A percentile compares a stretch with the other conserved stretches of the same genome.
These are phyloP conservation scores for Montipora foliosa DNA, from an alignment of 64 coral and sea anemone genomes.

Conservation along the genomic window DNA sequence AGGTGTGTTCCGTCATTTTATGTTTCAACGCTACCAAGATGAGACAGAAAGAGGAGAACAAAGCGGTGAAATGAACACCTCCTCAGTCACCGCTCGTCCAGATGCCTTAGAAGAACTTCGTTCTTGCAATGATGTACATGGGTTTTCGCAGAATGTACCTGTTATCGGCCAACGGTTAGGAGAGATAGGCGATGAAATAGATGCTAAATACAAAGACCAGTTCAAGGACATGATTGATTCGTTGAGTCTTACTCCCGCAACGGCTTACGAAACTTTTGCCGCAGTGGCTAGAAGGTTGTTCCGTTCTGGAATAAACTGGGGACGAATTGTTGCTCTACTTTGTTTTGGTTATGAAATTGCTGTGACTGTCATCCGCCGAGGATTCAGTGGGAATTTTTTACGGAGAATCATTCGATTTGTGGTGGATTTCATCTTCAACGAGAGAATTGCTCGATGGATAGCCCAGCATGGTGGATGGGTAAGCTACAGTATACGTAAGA, in stretches of 20 bases:
- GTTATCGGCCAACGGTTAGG: slow-evolving; percentile 89
- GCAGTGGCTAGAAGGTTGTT: slow-evolving; percentile 91
- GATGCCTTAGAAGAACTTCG: slow-evolving; percentile 98
- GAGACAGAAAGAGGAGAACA: slow-evolving; percentile 75
- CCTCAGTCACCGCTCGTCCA: slow-evolving; percentile 64
- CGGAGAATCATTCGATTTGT: slow-evolving; percentile 94
- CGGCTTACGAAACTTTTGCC: slow-evolving; percentile 95
- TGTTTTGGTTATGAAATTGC: slow-evolving; percentile 99
- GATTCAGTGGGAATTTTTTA: slow-evolving; percentile 94
- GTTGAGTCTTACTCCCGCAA: slow-evolving; percentile 82
- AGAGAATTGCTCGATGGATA: slow-evolving; percentile 95
- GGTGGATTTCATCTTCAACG: slow-evolving; percentile 95
- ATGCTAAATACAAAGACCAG: slow-evolving; percentile 95
- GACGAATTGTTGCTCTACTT: slow-evolving; percentile 87
- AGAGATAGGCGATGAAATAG: slow-evolving; percentile 98
- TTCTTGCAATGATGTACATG: slow-evolving; percentile 78
- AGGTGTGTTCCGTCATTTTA: slow-evolving; percentile 92
- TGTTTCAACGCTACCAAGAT: slow-evolving; percentile 91
- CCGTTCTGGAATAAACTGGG: slow-evolving; percentile 94
- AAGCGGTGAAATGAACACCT: slow-evolving; percentile 66
- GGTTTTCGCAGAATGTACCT: slow-evolving; percentile 75
- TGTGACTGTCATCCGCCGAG: slow-evolving; percentile 86
- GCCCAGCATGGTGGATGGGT: slow-evolving; percentile 95
- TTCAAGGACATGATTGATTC: slow-evolving; percentile 98
- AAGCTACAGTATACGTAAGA: background rate